phyloP scores from a whole-genome alignment of 1,140 invertebrate genomes.

The Samia ricini region DNA sequence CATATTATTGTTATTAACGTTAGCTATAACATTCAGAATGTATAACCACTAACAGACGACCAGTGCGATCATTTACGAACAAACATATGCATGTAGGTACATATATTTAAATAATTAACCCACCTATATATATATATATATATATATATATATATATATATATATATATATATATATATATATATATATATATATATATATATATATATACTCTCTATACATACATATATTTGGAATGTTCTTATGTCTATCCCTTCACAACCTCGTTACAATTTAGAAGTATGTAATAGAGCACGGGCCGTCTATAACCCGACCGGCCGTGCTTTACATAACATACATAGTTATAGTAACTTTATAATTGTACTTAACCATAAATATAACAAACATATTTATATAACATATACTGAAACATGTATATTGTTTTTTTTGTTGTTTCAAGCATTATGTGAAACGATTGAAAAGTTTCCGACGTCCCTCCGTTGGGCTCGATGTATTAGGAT shows the following conservation, averaged over 20 bases:
- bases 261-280: background rate
- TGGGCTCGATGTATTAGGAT: background rate
- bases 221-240: too few species aligned
- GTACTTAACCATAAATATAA: constrained; percentile 44
- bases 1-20: background rate
- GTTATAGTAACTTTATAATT: constrained; percentile 21
- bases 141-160: too few species aligned
- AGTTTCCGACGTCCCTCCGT: background rate
- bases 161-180: too few species aligned
- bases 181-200: too few species aligned
- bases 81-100: too few species aligned
- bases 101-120: background rate
- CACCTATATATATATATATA: background rate
- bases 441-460: background rate
- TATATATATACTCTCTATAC: too few species aligned
- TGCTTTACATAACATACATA: constrained; percentile 38
- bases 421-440: background rate
- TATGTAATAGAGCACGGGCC: background rate
- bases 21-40: background rate
- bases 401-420: background rate
- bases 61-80: too few species aligned
- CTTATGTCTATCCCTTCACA: too few species aligned
- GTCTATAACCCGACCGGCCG: constrained; percentile 24
- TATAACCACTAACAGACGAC: too few species aligned
- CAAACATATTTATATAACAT: constrained; percentile 24